Base-by-base conservation (phyloP, 1,140 invertebrate genomes). In the Capitella teleta region DNA sequence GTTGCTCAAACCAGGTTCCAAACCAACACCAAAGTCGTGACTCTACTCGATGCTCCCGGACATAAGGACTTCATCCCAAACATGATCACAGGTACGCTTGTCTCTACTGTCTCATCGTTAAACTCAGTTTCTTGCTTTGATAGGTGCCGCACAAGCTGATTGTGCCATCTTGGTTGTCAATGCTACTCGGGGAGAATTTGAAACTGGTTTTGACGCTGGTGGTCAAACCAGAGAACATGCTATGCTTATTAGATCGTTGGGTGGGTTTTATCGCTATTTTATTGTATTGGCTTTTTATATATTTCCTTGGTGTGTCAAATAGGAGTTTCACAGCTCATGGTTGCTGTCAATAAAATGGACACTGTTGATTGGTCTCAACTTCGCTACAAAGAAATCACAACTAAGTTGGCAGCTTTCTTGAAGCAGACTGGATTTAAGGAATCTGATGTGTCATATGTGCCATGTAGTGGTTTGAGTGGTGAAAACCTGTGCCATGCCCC, bases 301-400 rank as follows among this genome's bases (percentile, higher is more conserved):
- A n/a, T 4, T n/a, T 38, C 21, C 21, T 4, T 12, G 5, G 16
- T 12, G 16, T 38, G 4, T 38, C 21, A 24, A 16, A 14, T 21
- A 53, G 52, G 52, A 90, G 57, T 97, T 89, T 70, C 75, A 83
- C 93, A 97, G 78, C 77, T 99, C 61, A 85, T 98, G 54, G 92
- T 98, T 52, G 78, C 99, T 58, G 91, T 99, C 47, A 99, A 99
- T 78, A 99, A 99, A 80, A 99, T 99, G 96, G 96, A 99, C 75
- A 98, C 96, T 16, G 95, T 99, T 0, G 83, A 90, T 65, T 99
- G 95, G 95, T 84, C 90, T 60, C 86, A 96, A 75, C 80, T 78
- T 55, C 82, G 91, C 79, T 94, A 81, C 52, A 51, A 47, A 57
- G 87, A 94, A 64, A 92, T 99, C 45, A 78, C 80, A 0, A 76